Base-by-base conservation (phyloP, 2,113 vertebrate genomes). In the Myrmecophaga tridactyla region DNA sequence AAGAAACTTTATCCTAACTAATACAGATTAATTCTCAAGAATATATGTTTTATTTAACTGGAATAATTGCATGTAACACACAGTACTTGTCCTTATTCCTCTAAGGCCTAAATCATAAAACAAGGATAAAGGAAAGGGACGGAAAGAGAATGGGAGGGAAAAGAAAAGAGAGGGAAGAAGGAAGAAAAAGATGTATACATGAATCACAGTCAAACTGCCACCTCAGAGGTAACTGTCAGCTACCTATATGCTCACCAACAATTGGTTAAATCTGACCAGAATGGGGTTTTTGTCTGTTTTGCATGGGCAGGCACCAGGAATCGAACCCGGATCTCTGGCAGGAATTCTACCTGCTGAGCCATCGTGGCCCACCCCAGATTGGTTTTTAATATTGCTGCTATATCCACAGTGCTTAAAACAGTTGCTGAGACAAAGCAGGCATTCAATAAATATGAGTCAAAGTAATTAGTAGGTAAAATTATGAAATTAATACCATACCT, bases 51-150 rank as follows among this genome's bases (percentile, higher is more conserved):
- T 63, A 48, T 51, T 89, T 69, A 73, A 83, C 81, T 86, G 80
- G 80, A 65, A 72, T 77, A 82, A 93, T 87, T 83, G 36, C 92
- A 12, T 81, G 17, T 76, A 56, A 67, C 17, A 89, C 80, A 76
- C 10, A 41, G 56, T 46, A 20, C 27, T 90, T 73, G 34, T 11
- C 20, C 25, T 82, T 85, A 23, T 65, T 6, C 63, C 21, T 91
- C 58, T 84, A 87, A 92, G 20, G 34, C 62, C 70, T 90, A 92
- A 96, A 70, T 69, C n/a, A 88, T 46, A 62, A 92, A 69, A 58
- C 76, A 82, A 39, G 11, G 7, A 72, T n/a, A 88, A 89, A 63
- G n/a, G n/a, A 39, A 2, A 95, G n/a, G 4, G 27, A 81, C 83
- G 46, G 15, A 86, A 73, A 58, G 25, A 78, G 12, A 62, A 4